Conservation (phyloP, 2,113 vertebrate genomes). For the Protomyctophum bolini region DNA sequence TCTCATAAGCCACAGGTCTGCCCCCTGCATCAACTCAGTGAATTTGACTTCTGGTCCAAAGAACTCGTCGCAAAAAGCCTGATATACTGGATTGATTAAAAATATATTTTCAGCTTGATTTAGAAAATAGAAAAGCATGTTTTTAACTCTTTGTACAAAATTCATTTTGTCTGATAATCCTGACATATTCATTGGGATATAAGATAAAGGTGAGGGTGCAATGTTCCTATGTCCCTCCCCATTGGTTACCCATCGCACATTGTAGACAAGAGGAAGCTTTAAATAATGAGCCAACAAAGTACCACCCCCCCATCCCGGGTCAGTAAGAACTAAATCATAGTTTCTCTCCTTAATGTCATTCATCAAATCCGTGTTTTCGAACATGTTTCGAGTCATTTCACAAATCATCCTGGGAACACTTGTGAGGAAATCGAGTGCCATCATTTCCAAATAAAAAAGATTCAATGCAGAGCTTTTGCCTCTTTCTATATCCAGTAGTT, state of each 20-base stretch:
- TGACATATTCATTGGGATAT: constrained; percentile 35
- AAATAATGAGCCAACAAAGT: constrained; percentile 39
- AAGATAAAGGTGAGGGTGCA: constrained; percentile 43
- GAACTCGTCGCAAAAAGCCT: constrained; percentile 56
- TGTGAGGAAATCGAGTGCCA: background rate
- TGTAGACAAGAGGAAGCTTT: constrained; percentile 42
- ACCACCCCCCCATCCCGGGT: constrained; percentile 33
- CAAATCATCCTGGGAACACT: background rate
- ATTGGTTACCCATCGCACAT: constrained; percentile 36
- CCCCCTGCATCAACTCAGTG: constrained; percentile 55
- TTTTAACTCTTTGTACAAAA: constrained; percentile 37
- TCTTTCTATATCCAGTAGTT: background rate
- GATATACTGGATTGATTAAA: constrained; percentile 1
- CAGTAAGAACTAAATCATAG: constrained; percentile 43
- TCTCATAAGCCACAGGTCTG: constrained; percentile 80
- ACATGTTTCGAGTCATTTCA: background rate
- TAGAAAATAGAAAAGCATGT: constrained; percentile 5
- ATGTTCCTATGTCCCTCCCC: constrained; percentile 39
- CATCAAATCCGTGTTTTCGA: constrained; percentile 9
- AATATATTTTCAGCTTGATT: background rate
- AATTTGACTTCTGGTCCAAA: constrained; percentile 62
- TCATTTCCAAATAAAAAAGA: background rate
- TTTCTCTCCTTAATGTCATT: constrained; percentile 6
- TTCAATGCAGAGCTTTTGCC: background rate
- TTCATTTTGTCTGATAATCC: constrained; percentile 37